Base-by-base conservation (phyloP, 1,140 invertebrate species). In the Colletes gigas region DNA sequence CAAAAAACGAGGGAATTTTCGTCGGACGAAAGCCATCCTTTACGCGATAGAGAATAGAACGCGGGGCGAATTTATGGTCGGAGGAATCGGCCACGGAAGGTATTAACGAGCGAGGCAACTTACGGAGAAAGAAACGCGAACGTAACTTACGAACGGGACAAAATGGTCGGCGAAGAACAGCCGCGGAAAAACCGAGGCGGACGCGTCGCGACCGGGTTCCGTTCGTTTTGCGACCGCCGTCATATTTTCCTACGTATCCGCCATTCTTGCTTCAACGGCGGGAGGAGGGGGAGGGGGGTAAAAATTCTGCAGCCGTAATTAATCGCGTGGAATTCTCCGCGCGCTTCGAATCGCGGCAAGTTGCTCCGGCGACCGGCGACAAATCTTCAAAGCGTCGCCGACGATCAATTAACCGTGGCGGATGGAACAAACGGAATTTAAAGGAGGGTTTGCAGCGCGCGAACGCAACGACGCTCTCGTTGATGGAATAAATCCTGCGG, bases 81-180 rank as follows among this genome's bases (percentile, higher is more conserved):
- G 1, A 44, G 14, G 41, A 21, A 21, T 39, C 30, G 17, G 8
- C 10, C 10, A 15, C 5, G n/a, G 30, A 1, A 68, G 4, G 75
- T 69, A 69, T 82, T 78, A 82, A 71, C 67, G 80, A 66, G 50
- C 52, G 44, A n/a, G 9, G 30, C 47, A 54, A 81, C n/a, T 77
- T 60, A 70, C 17, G 50, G 17, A 39, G 62, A 79, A 78, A 66
- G 71, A 83, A 79, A 50, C 47, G 60, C 17, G 47, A 44, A 30
- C 63, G 68, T 76, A 69, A 82, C 55, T 72, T 60, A 78, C 67
- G 47, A 50, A 30, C 41, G 44, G 21, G 55, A 50, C 15, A 30
- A 77, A 77, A 77, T 14, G 41, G 54, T 50, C 55, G 44, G 39
- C 39, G 3, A 17, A 66, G n/a, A 17, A 44, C 52, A 21, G 6